Conservation (phyloP, 2,797 vertebrate species). For the Myotis pilosus region DNA sequence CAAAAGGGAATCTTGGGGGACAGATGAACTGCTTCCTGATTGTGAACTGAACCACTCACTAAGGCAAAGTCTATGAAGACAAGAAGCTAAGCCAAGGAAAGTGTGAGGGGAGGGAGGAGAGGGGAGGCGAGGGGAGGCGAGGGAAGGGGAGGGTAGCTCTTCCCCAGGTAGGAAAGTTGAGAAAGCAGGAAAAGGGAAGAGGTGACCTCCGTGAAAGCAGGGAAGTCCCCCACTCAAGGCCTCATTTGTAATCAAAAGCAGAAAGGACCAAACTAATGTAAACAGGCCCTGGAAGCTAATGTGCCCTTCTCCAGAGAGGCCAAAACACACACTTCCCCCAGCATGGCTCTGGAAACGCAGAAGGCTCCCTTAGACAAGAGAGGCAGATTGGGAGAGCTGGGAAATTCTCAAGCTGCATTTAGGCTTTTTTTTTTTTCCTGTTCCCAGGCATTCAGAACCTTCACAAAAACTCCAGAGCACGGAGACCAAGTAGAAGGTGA, state of each 20-base stretch:
- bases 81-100: constrained; percentile 28
- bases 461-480: not conserved
- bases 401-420: constrained; percentile 19
- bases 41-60: constrained; percentile 2
- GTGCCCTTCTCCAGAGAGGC: constrained; percentile 60
- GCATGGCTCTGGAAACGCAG: not conserved
- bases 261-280: constrained; percentile 59
- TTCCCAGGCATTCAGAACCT: not conserved
- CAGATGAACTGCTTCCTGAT: constrained; percentile 36
- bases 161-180: constrained; percentile 53
- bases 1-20: not conserved
- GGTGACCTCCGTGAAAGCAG: constrained; percentile 23
- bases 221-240: constrained; percentile 43
- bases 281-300: constrained; percentile 55
- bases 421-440: not conserved
- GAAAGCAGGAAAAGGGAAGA: constrained; percentile 60
- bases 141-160: not conserved
- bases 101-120: not conserved
- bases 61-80: constrained; percentile 10
- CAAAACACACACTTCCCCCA: constrained; percentile 63
- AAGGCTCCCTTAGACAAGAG: not conserved
- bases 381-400: not conserved
- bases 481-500: not conserved
- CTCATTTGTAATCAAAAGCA: constrained; percentile 56
- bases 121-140: not conserved